Evolutionary conservation across 2,113 vertebrate species (phyloP), one percentile per base, ranked within the genome.

Genomic region (Peromyscus maniculatus): DNA sequence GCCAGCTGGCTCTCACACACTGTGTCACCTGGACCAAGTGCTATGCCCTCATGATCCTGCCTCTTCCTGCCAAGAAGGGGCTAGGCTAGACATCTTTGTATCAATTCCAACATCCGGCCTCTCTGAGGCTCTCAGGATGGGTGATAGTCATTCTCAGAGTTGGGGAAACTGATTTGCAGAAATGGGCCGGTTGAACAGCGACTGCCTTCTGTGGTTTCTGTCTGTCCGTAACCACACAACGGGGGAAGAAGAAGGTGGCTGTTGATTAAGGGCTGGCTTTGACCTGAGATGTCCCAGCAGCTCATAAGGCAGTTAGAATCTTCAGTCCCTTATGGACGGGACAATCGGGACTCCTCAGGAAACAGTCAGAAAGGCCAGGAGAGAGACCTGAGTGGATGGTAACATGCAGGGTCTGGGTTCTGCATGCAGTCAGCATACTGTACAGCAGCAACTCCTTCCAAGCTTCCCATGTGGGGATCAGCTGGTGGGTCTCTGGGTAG

Each of bases 271-370:
- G 84, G n/a, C 5, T 24, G 22, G 5, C 16, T 43, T 84, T 39
- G 57, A 43, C 24, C 46, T 22, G 10, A 12, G 49, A 2, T 4
- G 79, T 3, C 21, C 62, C 87, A 43, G 55, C 55, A 69, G 24
- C 55, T 19, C 87, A 17, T 0, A 9, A 0, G 1, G 21, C 8
- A 0, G 0, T 9, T 1, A 5, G 83, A 9, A 24, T 7, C 62
- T 62, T 64, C 17, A 0, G 2, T 12, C 26, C 1, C n/a, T 10
- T n/a, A 26, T 3, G 13, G 12, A 11, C 2, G 31, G 26, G 66
- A 13, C 28, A 13, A 2, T 17, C 0, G 1, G 64, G 16, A 46
- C 19, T 36, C 67, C 33, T 5, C 1, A 28, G 43, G 1, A 3
- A 36, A 43, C 0, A 0, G 69, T 71, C 43, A 11, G 72, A 57